Base-by-base conservation (phyloP, 2,888 invertebrate species). In the Dicycla oo region DNA sequence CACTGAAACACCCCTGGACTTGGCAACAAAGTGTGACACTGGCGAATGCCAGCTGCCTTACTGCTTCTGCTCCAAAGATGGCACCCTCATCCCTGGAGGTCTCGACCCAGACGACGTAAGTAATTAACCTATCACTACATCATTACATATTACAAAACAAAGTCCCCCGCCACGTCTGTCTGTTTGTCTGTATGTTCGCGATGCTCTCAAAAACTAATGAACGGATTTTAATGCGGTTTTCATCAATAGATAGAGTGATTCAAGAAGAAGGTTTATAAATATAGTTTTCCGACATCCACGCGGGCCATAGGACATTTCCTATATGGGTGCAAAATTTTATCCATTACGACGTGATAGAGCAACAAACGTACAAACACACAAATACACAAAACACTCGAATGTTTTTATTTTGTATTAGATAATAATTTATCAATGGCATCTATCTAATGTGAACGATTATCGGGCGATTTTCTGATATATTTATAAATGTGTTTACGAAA, bases 1-100 rank as follows among this genome's bases (percentile, higher is more conserved):
- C 65, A 98, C 98, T 3, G 98, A 98, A 91, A 96, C 97, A 11
- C 98, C 98, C 3, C 94, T 97, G 66, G 98, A 98, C 92, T 95
- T 98, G 87, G 98, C 98, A 1, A 96, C 96, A 73, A 97, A 97
- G 93, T 99, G 99, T 91, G 97, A 99, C 87, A 94, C 96, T 0
- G 94, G 97, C 0, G 97, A 97, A 76, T 99, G 99, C 90, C 94
- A 96, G 81, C 96, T 99, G 86, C 99, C 99, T 0, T 98, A 98
- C 89, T 99, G 99, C 92, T 99, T 97, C 94, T 99, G 99, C 91
- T 98, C 98, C 51, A 98, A 98, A 90, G 99, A 99, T 93, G 99
- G 99, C 51, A 99, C 98, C 7, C 91, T 97, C 76, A 98, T 99
- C 85, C 99, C 99, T 13, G 98, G 98, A 47, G 98, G 97, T 66